These are phyloP conservation scores for Teleopsis dalmanni DNA, from an alignment of 1,140 invertebrate species.

Conservation along the genomic window DNA sequence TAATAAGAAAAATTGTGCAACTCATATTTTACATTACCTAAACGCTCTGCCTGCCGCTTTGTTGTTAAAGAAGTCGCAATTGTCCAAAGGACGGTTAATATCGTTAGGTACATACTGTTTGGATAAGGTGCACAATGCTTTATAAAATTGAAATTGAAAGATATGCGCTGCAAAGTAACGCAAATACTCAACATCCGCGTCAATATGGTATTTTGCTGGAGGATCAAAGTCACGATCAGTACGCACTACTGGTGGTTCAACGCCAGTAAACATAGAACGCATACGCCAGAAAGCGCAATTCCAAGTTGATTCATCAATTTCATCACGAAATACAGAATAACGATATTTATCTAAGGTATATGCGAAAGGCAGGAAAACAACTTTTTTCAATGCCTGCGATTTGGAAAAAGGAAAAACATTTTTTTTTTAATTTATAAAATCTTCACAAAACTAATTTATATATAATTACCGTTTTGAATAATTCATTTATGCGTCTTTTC, in stretches of 20 bases:
- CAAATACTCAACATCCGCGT: constrained; percentile 50
- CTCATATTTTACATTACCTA: background rate
- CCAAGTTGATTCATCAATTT: constrained; percentile 45
- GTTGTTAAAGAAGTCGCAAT: constrained; percentile 53
- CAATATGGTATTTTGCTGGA: constrained; percentile 57
- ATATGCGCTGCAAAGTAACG: constrained; percentile 56
- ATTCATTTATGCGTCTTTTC: constrained; percentile 36
- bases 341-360: constrained; percentile 51
- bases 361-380: constrained; percentile 54
- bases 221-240: constrained; percentile 54
- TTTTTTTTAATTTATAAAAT: constrained; percentile 40
- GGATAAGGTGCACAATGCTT: constrained; percentile 52
- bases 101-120: constrained; percentile 48
- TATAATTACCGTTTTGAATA: constrained; percentile 28
- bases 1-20: background rate
- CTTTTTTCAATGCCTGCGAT: constrained; percentile 53
- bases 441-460: too few species aligned
- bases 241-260: constrained; percentile 50
- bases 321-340: constrained; percentile 53
- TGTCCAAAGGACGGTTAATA: constrained; percentile 45
- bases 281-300: constrained; percentile 56
- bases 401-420: constrained; percentile 31
- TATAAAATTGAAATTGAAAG: constrained; percentile 59
- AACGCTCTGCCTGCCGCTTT: constrained; percentile 43
- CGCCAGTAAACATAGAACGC: constrained; percentile 49